Evolutionary conservation across 92 coral and sea anemone species (phyloP), one percentile per base, ranked within the genome.

Genomic region (Phenganax subtilis): DNA sequence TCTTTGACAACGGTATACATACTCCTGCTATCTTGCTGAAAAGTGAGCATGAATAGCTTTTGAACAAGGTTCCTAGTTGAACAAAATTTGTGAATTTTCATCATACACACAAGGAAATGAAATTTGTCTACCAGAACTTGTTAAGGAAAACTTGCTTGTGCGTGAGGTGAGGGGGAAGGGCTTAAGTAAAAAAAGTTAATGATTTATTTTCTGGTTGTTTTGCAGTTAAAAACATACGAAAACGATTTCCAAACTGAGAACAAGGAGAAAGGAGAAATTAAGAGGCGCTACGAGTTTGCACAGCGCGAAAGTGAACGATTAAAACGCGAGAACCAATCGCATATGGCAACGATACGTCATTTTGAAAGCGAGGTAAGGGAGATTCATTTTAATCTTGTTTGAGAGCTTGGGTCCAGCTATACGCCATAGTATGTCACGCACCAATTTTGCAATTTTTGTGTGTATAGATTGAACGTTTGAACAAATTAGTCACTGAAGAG

Each of bases 221-320:
- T 63, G 54, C 75, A 93, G 97, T 86, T 90, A 56, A 72, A 56
- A 65, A 81, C 57, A n/a, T 93, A 82, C 82, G 99, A 96, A 74
- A 86, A 89, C 89, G 97, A 96, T 70, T 93, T 91, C 82, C 87
- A 86, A 77, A 84, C 84, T 71, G 97, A 93, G 76, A 86, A 86
- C 57, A 88, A 91, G 54, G 97, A 93, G 54, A 93, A 93, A 54
- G 81, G 65, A 9, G 91, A 85, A 79, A 73, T 88, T 0, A 76
- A 84, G 72, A 62, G 78, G 6, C 87, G 85, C 11, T 25, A 64
- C 9, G 90, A 90, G 53, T 71, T 75, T 44, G 31, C 73, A 27
- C 29, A 71, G 9, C 79, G 84, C 6, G 91, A 87, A 28, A 27
- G 72, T 47, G 90, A 86, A 16, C 80, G 94, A 76, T 44, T 86